Evolutionary conservation across 2,113 vertebrate genomes (phyloP), one percentile per base, ranked within the genome.

Genomic region (Emydocephalus ijimae): DNA sequence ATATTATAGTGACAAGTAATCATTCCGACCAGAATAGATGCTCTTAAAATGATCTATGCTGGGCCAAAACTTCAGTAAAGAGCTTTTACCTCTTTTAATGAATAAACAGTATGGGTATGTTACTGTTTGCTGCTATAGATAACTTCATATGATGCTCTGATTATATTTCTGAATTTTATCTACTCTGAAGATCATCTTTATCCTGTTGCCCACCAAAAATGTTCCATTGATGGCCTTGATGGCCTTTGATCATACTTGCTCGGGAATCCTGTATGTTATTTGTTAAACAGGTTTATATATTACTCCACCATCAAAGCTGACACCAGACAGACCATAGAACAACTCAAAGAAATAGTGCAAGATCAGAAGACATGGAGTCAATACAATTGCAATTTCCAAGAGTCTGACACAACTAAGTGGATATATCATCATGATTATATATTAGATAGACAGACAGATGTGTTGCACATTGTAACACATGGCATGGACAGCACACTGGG

Each of bases 1-100:
- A 1, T 91, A 0, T 86, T 94, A 90, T 1, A 93, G 89, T 87
- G 89, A 57, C 43, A 34, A 93, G 92, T 18, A 91, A 92, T 45
- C 1, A 74, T 85, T 89, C 54, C 2, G 14, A 85, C 18, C 43
- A 91, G 61, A 85, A 74, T 48, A 56, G 59, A 34, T 55, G 56
- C 57, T 48, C 24, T 45, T 48, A 90, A 92, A 57, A n/a, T 89
- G 61, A 89, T 52, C 15, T 55, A 24, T 12, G 26, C 43, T 55
- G 59, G 18, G 43, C 43, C 54, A 88, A 88, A 88, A 50, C 55
- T 91, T 69, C 64, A 92, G 39, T 34, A 92, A 61, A 61, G 24
- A 55, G 57, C n/a, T 64, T 43, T 15, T 50, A 29, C 9, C 21
- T 69, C n/a, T 88, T 18, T 24, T 50, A 12, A 52, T 87, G 52